Evolutionary conservation across 2,888 invertebrate species (phyloP).

Genomic region (Boloria selene): DNA sequence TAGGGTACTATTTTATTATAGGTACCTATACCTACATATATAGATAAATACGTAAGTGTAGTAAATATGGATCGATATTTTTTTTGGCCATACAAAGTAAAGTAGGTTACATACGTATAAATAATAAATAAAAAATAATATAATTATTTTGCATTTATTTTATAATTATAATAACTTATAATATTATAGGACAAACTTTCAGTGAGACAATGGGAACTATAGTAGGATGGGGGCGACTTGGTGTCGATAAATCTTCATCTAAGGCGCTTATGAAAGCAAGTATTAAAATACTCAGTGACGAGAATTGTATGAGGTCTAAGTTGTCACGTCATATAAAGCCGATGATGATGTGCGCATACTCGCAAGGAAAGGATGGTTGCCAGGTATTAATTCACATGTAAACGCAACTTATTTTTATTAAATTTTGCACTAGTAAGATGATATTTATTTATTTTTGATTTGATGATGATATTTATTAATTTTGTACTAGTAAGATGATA

Average conservation of each 20-base stretch:
- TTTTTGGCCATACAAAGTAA: too few relatives aligned
- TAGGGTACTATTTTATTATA: too few relatives aligned
- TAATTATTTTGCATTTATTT: not conserved
- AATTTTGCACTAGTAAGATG: too few relatives aligned
- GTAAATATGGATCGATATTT: too few relatives aligned
- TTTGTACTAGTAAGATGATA: too few relatives aligned
- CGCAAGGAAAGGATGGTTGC: slow-evolving; percentile 83
- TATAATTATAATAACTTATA: slow-evolving; percentile 1
- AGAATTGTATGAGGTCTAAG: slow-evolving; percentile 67
- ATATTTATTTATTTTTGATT: too few relatives aligned
- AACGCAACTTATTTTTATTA: not conserved
- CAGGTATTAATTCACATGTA: slow-evolving; percentile 66
- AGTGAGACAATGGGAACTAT: slow-evolving; percentile 67
- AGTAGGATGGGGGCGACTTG: slow-evolving; percentile 82
- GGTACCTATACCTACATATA: too few relatives aligned
- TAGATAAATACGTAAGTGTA: too few relatives aligned
- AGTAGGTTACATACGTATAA: too few relatives aligned
- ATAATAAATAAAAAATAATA: too few relatives aligned
- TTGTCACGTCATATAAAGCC: slow-evolving; percentile 71
- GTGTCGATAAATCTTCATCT: slow-evolving; percentile 68
- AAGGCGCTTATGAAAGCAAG: slow-evolving; percentile 72
- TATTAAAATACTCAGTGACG: slow-evolving; percentile 68
- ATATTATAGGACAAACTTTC: slow-evolving; percentile 67
- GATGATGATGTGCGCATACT: slow-evolving; percentile 84
- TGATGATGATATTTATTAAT: too few relatives aligned